Base-by-base conservation (phyloP, 2,797 vertebrate genomes). In the Coendou prehensilis region DNA sequence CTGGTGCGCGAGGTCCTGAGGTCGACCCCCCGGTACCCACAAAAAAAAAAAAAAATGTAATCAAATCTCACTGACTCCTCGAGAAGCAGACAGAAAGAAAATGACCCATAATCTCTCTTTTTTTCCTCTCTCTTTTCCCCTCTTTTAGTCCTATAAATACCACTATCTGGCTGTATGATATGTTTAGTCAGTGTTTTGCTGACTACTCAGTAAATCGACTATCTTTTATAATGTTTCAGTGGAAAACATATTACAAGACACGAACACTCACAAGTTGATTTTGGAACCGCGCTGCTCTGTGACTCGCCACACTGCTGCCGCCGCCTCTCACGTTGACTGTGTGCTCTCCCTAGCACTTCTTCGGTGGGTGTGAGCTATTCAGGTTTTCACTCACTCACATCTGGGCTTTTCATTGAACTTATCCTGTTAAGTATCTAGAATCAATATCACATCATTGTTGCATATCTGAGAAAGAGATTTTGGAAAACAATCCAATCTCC, bases 401-500 rank as follows among this genome's bases (percentile, higher is more conserved):
- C 50, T 59, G 30, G 15, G 82, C 41, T 96, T 80, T 81, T 81
- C 67, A 84, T 54, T 92, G 81, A 94, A 54, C 54, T 83, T 84
- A 69, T 95, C 69, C 33, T 87, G 54, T 87, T 81, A 85, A 76
- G 78, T 80, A 76, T 96, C 56, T 85, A 82, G 95, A 95, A 94
- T 97, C 93, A 97, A 57, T 96, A 91, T 71, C 81, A 61, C 30
- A 88, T 78, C 45, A 50, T 54, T 69, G 37, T 92, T 95, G 59
- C 50, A 89, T 91, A 87, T 79, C 71, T 79, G 80, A 82, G 56
- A 84, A 81, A 88, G 64, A 93, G n/a, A 14, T 88, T 96, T 92
- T 80, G 67, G 79, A 91, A 94, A 97, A 92, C 85, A 97, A 22
- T 76, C 57, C 87, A 88, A 52, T 94, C 10, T 14, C 59, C 76